Evolutionary conservation across 1,140 invertebrate genomes (phyloP).

Genomic region (Fopius arisanus): DNA sequence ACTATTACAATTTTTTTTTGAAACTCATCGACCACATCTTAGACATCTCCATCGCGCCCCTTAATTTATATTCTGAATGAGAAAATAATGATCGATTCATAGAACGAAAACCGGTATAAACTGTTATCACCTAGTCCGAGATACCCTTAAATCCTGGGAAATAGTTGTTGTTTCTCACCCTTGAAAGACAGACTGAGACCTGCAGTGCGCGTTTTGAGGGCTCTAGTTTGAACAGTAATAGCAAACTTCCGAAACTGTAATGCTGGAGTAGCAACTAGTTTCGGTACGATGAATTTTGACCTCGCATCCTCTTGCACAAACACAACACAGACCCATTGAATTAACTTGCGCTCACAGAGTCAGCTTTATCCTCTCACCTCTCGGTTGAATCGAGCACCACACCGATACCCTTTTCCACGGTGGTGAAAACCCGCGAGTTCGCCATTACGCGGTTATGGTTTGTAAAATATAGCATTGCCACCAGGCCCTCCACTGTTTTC

Average conservation of each 20-base stretch:
- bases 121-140: neutral
- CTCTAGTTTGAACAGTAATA: neutral
- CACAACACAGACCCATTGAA: neutral
- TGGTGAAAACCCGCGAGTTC: neutral
- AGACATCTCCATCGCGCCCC: no score
- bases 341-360: neutral
- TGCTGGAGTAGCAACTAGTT: neutral
- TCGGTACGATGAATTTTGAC: conserved; percentile 4
- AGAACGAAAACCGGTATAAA: neutral
- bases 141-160: neutral
- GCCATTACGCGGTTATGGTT: conserved; percentile 17
- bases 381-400: neutral
- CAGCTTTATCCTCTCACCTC: neutral
- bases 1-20: no score
- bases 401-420: neutral
- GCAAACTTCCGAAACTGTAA: neutral
- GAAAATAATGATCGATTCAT: neutral
- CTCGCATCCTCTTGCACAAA: neutral
- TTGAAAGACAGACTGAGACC: neutral
- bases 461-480: conserved; percentile 7
- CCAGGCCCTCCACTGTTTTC: neutral
- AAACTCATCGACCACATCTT: no score
- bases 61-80: no score
- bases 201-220: neutral
- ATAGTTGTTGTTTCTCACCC: neutral